Evolutionary conservation across 2,888 invertebrate species (phyloP).

Genomic region (Chaetoderma sp.): DNA sequence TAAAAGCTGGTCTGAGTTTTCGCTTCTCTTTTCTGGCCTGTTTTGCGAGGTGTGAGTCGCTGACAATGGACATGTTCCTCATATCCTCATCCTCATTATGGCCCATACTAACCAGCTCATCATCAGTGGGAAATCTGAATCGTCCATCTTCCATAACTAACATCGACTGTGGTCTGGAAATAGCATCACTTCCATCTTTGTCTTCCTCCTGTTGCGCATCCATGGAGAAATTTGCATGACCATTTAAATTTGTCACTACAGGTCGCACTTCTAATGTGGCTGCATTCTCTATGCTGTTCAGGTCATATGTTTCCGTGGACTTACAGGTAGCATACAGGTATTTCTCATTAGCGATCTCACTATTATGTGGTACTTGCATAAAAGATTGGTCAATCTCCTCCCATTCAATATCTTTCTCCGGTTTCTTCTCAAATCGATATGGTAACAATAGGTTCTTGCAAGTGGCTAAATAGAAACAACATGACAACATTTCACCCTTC

Average conservation of each 20-base stretch:
- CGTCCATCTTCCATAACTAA: conserved; percentile 92
- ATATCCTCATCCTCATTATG: neutral
- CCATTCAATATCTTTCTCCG: neutral
- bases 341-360: neutral
- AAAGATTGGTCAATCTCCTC: neutral
- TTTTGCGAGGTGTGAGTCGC: too few species aligned
- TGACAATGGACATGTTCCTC: neutral
- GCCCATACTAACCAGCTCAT: conserved; percentile 49
- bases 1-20: too few species aligned
- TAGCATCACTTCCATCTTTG: too few species aligned
- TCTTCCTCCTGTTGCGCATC: conserved; percentile 25
- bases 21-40: too few species aligned
- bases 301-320: neutral
- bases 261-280: neutral
- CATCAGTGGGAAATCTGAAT: conserved; percentile 84
- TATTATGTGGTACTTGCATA: too few species aligned
- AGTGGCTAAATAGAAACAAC: conserved; percentile 33
- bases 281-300: neutral
- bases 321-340: neutral
- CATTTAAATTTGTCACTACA: neutral
- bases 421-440: neutral
- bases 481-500: conserved; percentile 26
- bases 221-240: neutral
- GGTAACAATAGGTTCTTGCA: conserved; percentile 36
- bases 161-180: conserved; percentile 76